Conservation (phyloP, 2,888 invertebrate genomes). For the Stenchaetothrips biformis region DNA sequence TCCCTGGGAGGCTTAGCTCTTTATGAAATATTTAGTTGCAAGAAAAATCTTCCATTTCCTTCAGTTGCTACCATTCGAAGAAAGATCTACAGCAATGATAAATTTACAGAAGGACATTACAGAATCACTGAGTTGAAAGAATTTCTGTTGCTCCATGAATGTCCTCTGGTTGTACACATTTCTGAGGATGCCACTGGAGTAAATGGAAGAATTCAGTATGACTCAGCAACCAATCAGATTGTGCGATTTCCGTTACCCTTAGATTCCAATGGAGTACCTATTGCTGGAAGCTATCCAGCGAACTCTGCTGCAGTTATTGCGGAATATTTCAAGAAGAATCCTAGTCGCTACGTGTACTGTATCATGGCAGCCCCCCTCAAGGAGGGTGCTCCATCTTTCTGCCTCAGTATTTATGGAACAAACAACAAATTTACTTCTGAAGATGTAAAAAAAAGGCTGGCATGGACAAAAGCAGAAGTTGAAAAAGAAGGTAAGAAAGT, state of each 20-base stretch:
- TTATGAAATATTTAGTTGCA: background rate
- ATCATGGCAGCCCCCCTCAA: background rate
- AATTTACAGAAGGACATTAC: background rate
- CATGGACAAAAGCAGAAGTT: too few species aligned
- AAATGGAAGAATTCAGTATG: background rate
- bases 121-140: background rate
- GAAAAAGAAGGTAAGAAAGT: too few species aligned
- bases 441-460: too few species aligned
- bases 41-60: background rate
- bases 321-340: background rate
- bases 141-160: background rate
- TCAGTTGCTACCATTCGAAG: background rate
- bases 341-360: background rate
- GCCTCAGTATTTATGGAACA: background rate
- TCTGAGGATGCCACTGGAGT: background rate
- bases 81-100: background rate
- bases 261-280: background rate
- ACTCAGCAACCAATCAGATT: background rate
- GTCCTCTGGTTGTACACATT: background rate
- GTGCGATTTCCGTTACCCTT: background rate
- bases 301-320: background rate
- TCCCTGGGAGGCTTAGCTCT: background rate
- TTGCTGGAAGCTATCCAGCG: background rate
- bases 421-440: slow-evolving; percentile 16
- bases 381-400: background rate